Base-by-base conservation (phyloP, 1,140 invertebrate genomes). In the Drosophila murphyi region DNA sequence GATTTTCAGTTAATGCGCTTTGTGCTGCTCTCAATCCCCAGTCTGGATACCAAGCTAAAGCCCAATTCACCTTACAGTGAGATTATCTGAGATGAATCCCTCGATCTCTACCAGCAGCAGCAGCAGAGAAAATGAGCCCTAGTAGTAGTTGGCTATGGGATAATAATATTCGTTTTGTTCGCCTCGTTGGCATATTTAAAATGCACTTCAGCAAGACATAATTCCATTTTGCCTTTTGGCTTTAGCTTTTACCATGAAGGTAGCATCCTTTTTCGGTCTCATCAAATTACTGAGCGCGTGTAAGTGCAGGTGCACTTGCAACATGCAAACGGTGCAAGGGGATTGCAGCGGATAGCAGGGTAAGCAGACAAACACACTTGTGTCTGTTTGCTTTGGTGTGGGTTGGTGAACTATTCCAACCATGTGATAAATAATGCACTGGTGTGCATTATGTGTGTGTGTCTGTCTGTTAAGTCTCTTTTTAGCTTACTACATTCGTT, bases 131-230 rank as follows among this genome's bases (percentile, higher is more conserved):
- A 86, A 79, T 56, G 59, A 65, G 65, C 47, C 72, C 65, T 79
- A 87, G 75, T 76, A 82, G 68, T 72, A 60, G 63, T 76, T 64
- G 63, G 34, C 47, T 29, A 54, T 63, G 61, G 35, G 39, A 41
- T 32, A 32, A 59, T 65, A 71, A 78, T 51, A 51, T 65, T 87
- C 54, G 67, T 62, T 20, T 3, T 4, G 39, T 82, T 82, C 61
- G 76, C 68, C 80, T 79, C 68, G 72, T 79, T 87, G 52, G 62
- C 73, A 85, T 88, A 76, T 89, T 83, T 89, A 89, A 89, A 89
- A 72, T 85, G 85, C 85, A 85, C 85, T 89, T 89, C 54, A 85
- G 67, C 60, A 74, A 72, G 86, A 81, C 80, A 89, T 89, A 89
- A 89, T 89, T 89, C 70, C 78, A 78, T 89, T 88, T 89, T 76